phyloP scores from a whole-genome alignment of 2,888 invertebrate species.

The Eupithecia tripunctaria region DNA sequence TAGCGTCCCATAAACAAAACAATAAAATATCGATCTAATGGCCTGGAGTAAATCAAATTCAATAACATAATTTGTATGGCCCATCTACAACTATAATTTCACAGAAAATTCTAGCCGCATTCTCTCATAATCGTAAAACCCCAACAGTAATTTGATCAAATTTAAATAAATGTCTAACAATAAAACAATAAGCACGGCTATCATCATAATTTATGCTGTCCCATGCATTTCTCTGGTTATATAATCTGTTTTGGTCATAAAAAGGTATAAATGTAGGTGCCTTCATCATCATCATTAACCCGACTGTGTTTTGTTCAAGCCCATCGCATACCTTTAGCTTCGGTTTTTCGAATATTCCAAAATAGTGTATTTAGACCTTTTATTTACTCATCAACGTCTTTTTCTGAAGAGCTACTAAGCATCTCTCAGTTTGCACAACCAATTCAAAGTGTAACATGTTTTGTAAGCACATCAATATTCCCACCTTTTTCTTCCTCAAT shows the following conservation, averaged over 20 bases:
- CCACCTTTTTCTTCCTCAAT: constrained; percentile 54
- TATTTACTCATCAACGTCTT: constrained; percentile 54
- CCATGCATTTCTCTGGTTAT: constrained; percentile 45
- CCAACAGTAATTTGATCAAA: constrained; percentile 63
- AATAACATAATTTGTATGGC: constrained; percentile 41
- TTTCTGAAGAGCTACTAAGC: constrained; percentile 60
- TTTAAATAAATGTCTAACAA: constrained; percentile 64
- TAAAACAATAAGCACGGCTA: constrained; percentile 55
- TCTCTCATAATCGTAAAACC: constrained; percentile 53
- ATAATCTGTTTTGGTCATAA: constrained; percentile 45
- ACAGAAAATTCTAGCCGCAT: constrained; percentile 47
- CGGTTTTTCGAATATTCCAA: constrained; percentile 43
- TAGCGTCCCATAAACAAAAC: background rate
- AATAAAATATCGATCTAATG: constrained; percentile 26
- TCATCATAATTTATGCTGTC: constrained; percentile 57
- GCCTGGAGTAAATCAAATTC: constrained; percentile 39
- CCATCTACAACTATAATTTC: constrained; percentile 39
- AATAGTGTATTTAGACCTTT: constrained; percentile 50
- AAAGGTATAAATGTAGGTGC: constrained; percentile 42
- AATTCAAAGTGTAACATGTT: constrained; percentile 60
- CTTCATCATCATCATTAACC: constrained; percentile 42
- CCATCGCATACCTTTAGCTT: constrained; percentile 31
- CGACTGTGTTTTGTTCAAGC: constrained; percentile 37
- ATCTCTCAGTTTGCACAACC: constrained; percentile 61
- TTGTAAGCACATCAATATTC: constrained; percentile 59